Evolutionary conservation across 2,797 vertebrate genomes (phyloP), one percentile per base, ranked within the genome.

Genomic region (Rhinophrynus dorsalis): DNA sequence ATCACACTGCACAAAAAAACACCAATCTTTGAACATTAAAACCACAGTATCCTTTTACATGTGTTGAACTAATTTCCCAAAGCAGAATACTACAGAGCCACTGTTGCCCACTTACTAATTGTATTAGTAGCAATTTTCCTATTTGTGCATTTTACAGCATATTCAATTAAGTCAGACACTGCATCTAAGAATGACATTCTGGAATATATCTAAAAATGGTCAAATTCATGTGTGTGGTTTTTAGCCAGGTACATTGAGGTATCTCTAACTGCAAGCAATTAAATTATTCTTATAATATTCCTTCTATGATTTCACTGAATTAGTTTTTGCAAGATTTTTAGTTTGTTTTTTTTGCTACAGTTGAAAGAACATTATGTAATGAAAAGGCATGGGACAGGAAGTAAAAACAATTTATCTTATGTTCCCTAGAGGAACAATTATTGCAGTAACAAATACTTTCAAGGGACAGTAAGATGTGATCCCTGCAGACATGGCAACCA

Each of bases 1-100:
- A 90, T 87, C 83, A 88, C 83, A 87, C 88, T 81, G 83, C 76
- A 67, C 67, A 79, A 79, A 82, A n/a, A 75, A 79, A 79, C 86
- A 83, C 83, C 81, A 82, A 79, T 84, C 51, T 86, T 86, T 85
- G 78, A 83, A 77, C 85, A 86, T 89, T 86, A 88, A 85, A 89
- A 86, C 83, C 72, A 48, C 52, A 75, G 67, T 55, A 84, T 86
- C 85, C 80, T 85, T 86, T 82, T 78, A 75, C 81, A 75, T 81
- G 76, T 72, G 42, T 76, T 80, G 74, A 80, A 71, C 81, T 77
- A 78, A 77, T 80, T 74, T 67, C 68, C 57, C 57, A 71, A 80
- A 84, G 77, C 68, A 74, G 69, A 77, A 78, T 68, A 77, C 73
- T 54, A 45, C 42, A 76, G 77, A 75, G 67, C 56, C 42, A 30